phyloP scores from a whole-genome alignment of 1,140 invertebrate genomes.

The Hydropsyche tenuis region DNA sequence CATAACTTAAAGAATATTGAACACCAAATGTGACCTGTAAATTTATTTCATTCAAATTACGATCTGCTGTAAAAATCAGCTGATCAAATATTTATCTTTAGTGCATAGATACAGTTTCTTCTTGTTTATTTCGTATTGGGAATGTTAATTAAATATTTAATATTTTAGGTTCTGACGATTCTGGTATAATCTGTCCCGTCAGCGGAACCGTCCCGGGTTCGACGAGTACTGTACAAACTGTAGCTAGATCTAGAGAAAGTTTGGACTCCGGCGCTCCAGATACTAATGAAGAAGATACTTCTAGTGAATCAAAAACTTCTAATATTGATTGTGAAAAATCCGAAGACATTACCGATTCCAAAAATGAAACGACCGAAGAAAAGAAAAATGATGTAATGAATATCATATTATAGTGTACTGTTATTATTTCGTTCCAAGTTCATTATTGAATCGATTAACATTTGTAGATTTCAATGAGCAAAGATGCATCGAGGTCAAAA shows the following conservation, averaged over 20 bases:
- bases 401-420: too few relatives aligned
- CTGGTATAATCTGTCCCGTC: slow-evolving; percentile 74
- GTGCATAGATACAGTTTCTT: not conserved
- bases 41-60: not conserved
- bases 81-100: not conserved
- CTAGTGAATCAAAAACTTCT: slow-evolving; percentile 47
- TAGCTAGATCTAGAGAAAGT: slow-evolving; percentile 69
- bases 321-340: slow-evolving; percentile 12
- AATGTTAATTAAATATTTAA: not conserved
- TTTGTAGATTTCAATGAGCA: not conserved
- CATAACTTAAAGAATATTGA: too few relatives aligned
- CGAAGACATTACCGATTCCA: not conserved
- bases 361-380: slow-evolving; percentile 6
- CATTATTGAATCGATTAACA: not conserved
- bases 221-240: slow-evolving; percentile 49
- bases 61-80: not conserved
- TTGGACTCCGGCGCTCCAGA: slow-evolving; percentile 72
- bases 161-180: slow-evolving; percentile 81
- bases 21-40: too few relatives aligned
- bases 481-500: slow-evolving; percentile 54
- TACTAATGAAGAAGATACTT: slow-evolving; percentile 61
- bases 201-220: slow-evolving; percentile 41
- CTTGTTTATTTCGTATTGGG: not conserved
- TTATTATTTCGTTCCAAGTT: too few relatives aligned
- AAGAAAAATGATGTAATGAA: slow-evolving; percentile 21